A percentile compares a stretch with the other conserved stretches of the same genome.
Evolutionary conservation across 2,888 invertebrate genomes (phyloP).

Genomic region (Meiosimyza platycephala): DNA sequence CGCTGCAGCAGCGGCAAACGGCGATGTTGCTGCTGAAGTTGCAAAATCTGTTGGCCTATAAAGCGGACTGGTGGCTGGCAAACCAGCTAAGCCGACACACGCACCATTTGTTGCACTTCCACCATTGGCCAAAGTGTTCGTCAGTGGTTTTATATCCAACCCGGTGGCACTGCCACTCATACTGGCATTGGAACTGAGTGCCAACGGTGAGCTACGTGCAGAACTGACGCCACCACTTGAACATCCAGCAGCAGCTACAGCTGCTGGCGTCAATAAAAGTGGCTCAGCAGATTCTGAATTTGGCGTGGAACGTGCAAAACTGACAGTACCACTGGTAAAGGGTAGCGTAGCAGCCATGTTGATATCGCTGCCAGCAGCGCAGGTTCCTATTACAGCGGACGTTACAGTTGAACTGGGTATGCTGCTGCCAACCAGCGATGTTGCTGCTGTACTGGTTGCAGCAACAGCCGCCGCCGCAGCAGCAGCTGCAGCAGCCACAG

Average conservation of each 20-base stretch:
- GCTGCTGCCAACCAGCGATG: slow-evolving; percentile 46
- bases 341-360: slow-evolving; percentile 54
- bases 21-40: slow-evolving; percentile 64
- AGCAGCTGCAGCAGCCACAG: slow-evolving; percentile 62
- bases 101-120: slow-evolving; percentile 54
- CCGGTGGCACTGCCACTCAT: slow-evolving; percentile 57
- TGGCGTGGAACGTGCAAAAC: slow-evolving; percentile 63
- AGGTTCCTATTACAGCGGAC: slow-evolving; percentile 56
- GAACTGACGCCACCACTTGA: slow-evolving; percentile 60
- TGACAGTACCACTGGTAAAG: slow-evolving; percentile 55
- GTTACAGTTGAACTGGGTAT: slow-evolving; percentile 55
- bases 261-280: slow-evolving; percentile 56
- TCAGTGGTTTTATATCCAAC: slow-evolving; percentile 53
- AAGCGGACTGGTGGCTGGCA: slow-evolving; percentile 63
- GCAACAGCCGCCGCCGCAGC: slow-evolving; percentile 60
- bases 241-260: slow-evolving; percentile 51
- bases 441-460: slow-evolving; percentile 53
- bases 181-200: slow-evolving; percentile 62
- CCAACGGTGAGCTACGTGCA: slow-evolving; percentile 65
- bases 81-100: slow-evolving; percentile 50
- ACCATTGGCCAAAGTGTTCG: slow-evolving; percentile 54
- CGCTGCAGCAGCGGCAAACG: slow-evolving; percentile 61
- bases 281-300: slow-evolving; percentile 61
- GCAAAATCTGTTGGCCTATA: slow-evolving; percentile 64
- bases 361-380: slow-evolving; percentile 42